Conservation (phyloP, 2,113 vertebrate species). For the Mastomys natalensis region DNA sequence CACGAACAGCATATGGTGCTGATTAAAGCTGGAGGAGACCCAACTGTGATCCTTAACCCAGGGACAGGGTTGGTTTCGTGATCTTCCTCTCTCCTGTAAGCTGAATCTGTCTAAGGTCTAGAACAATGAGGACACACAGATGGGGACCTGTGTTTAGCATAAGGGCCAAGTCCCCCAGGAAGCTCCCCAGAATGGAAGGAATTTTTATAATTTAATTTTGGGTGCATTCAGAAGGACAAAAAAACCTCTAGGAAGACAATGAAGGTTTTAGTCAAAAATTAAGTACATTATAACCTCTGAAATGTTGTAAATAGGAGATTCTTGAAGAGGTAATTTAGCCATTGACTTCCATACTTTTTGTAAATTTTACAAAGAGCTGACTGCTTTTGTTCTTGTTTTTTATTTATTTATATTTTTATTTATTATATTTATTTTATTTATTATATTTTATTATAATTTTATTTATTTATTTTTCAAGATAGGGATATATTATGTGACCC, state of each 20-base stretch:
- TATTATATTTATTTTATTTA: no score
- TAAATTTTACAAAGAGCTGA: slow-evolving; percentile 48
- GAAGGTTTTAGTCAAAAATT: slow-evolving; percentile 54
- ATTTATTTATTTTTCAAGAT: not conserved
- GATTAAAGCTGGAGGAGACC: slow-evolving; percentile 81
- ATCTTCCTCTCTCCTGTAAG: slow-evolving; percentile 49
- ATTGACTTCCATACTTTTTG: slow-evolving; percentile 52
- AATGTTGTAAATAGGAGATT: slow-evolving; percentile 29
- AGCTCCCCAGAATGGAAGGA: slow-evolving; percentile 50
- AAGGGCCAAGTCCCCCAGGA: slow-evolving; percentile 50
- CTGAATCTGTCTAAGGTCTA: not conserved
- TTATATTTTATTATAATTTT: not conserved
- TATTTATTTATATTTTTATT: not conserved
- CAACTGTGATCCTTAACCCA: slow-evolving; percentile 73
- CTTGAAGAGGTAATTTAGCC: slow-evolving; percentile 9
- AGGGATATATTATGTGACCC: not conserved
- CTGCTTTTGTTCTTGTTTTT: not conserved
- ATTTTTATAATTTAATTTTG: slow-evolving; percentile 69
- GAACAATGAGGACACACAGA: slow-evolving; percentile 13
- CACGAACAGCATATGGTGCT: slow-evolving; percentile 76
- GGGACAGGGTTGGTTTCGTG: slow-evolving; percentile 74
- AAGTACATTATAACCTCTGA: not conserved
- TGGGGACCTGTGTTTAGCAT: not conserved
- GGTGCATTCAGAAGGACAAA: slow-evolving; percentile 35
- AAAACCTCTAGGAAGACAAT: slow-evolving; percentile 42